Conservation (phyloP, 2,113 vertebrate genomes). For the Hypocryptadius cinnamomeus region DNA sequence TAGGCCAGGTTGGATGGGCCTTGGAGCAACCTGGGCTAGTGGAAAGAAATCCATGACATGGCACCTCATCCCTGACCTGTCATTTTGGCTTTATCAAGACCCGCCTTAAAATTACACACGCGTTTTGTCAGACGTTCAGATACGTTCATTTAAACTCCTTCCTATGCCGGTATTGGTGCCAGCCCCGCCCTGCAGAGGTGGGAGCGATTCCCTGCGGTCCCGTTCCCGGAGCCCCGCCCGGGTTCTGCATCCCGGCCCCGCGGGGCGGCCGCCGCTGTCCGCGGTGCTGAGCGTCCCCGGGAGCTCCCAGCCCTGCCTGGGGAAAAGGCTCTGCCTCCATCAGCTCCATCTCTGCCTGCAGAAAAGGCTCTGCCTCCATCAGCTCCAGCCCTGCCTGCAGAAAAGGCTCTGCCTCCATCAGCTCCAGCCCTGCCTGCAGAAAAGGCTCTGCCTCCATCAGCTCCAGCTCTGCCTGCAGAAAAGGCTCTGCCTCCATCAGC, state of each 20-base stretch:
- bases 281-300: constrained; percentile 25
- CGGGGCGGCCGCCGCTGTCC: not conserved
- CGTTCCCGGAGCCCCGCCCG: fast-evolving
- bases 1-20: not conserved
- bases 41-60: not conserved
- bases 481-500: too few relatives aligned
- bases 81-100: not conserved
- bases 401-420: too few relatives aligned
- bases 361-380: too few relatives aligned
- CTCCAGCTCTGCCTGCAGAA: too few relatives aligned
- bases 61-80: not conserved
- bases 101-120: fast-evolving
- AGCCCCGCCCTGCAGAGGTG: not conserved
- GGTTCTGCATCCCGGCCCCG: fast-evolving
- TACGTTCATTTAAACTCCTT: fast-evolving
- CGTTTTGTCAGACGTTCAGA: fast-evolving
- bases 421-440: too few relatives aligned
- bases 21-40: fast-evolving
- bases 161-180: fast-evolving
- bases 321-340: too few relatives aligned
- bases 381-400: too few relatives aligned
- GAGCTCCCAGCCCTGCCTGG: too few relatives aligned
- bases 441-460: too few relatives aligned
- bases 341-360: too few relatives aligned
- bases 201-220: not conserved